Conservation (phyloP, 2,888 invertebrate genomes). For the Eucera pruinosa region DNA sequence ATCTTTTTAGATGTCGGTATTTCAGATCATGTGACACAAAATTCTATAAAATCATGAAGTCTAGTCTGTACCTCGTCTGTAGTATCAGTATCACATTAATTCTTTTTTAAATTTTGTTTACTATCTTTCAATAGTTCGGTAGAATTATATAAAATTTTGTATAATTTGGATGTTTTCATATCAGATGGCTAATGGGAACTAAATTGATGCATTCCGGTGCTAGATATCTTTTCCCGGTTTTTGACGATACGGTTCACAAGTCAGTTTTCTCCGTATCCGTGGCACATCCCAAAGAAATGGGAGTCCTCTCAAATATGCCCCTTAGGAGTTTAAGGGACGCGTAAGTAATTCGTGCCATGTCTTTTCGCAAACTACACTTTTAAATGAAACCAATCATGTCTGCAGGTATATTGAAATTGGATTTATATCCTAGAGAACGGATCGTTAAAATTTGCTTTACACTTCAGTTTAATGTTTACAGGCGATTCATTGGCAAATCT, state of each 20-base stretch:
- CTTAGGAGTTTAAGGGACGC: constrained; percentile 77
- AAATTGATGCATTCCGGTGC: constrained; percentile 70
- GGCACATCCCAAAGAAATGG: constrained; percentile 87
- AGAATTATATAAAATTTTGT: too few relatives aligned
- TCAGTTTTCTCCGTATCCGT: constrained; percentile 91
- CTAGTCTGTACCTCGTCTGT: too few relatives aligned
- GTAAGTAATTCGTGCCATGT: constrained; percentile 68
- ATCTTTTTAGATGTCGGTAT: too few relatives aligned
- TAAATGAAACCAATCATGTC: constrained; percentile 2
- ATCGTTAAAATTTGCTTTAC: neutral
- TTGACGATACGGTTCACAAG: constrained; percentile 92
- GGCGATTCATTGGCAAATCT: too few relatives aligned
- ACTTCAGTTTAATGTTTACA: too few relatives aligned
- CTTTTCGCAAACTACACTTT: neutral
- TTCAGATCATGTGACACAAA: too few relatives aligned
- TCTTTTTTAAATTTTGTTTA: too few relatives aligned
- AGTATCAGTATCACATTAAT: too few relatives aligned
- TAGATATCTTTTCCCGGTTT: constrained; percentile 74
- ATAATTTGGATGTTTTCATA: neutral
- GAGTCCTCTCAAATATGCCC: constrained; percentile 90
- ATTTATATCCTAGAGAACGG: neutral
- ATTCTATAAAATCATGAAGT: too few relatives aligned
- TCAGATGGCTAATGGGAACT: constrained; percentile 72
- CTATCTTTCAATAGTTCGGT: too few relatives aligned
- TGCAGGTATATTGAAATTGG: neutral